Percentiles rank a stretch among this genome's conserved stretches.
These are phyloP conservation scores for Neria commutata DNA, from an alignment of 2,888 invertebrate species.

Conservation along the genomic window DNA sequence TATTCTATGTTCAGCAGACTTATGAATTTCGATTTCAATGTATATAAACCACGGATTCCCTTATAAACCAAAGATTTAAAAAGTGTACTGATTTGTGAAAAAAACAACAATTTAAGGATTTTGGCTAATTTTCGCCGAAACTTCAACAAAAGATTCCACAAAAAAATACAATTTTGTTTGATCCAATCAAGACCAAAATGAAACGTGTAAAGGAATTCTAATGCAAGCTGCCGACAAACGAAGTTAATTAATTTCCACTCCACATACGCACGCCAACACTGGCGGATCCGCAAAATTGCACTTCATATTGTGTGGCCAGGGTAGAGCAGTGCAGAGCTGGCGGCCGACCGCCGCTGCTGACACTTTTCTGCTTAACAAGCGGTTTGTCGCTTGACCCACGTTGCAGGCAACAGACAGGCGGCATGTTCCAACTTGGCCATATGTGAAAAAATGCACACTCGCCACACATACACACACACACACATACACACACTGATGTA, in stretches of 20 bases:
- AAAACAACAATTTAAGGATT: too few species aligned
- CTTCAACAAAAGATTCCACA: too few species aligned
- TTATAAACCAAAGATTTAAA: too few species aligned
- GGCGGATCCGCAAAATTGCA: not conserved
- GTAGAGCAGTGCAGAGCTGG: too few species aligned
- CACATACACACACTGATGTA: not conserved
- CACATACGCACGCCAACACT: not conserved
- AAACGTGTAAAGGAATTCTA: not conserved
- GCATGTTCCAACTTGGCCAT: not conserved
- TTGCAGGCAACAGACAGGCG: not conserved
- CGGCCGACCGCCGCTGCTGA: slow-evolving; percentile 37
- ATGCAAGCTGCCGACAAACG: not conserved
- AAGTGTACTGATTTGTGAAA: too few species aligned
- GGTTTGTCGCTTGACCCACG: slow-evolving; percentile 34
- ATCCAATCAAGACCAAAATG: not conserved
- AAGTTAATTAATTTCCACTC: not conserved
- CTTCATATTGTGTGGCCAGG: not conserved
- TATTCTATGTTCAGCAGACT: too few species aligned
- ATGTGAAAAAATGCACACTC: not conserved
- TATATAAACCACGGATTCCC: too few species aligned
- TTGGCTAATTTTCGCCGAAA: too few species aligned
- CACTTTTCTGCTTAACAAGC: slow-evolving; percentile 50
- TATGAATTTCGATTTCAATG: too few species aligned
- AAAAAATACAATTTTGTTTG: not conserved
- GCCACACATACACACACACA: not conserved